Evolutionary conservation across 2,888 invertebrate species (phyloP).

Genomic region (Drosophila sordidapex): DNA sequence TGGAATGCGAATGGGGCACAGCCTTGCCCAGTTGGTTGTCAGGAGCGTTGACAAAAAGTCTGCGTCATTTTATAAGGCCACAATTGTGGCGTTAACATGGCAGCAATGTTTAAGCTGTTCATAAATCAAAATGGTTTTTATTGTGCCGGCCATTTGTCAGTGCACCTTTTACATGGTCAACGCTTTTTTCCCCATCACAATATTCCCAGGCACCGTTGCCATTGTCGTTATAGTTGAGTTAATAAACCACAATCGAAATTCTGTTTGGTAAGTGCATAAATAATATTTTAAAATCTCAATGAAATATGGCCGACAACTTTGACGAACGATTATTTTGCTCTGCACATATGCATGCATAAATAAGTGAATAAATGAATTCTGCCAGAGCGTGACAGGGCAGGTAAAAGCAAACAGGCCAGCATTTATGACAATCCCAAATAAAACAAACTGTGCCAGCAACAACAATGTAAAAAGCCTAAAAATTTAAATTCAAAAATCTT

Average conservation of each 20-base stretch:
- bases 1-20: neutral
- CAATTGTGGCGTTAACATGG: constrained; percentile 67
- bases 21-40: constrained; percentile 41
- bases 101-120: constrained; percentile 56
- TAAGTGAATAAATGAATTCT: constrained; percentile 70
- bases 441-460: constrained; percentile 10
- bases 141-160: constrained; percentile 63
- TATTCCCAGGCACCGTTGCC: constrained; percentile 32
- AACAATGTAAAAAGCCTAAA: constrained; percentile 35
- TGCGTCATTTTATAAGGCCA: constrained; percentile 53
- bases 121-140: constrained; percentile 71
- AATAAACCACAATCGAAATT: constrained; percentile 73
- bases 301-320: constrained; percentile 69
- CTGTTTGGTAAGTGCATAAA: constrained; percentile 62
- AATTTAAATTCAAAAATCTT: constrained; percentile 59
- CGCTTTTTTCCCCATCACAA: constrained; percentile 36
- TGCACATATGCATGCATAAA: constrained; percentile 28
- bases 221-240: constrained; percentile 48
- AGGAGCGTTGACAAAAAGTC: constrained; percentile 54
- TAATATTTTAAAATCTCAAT: constrained; percentile 72
- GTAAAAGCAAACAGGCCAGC: constrained; percentile 32
- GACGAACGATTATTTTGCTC: constrained; percentile 48
- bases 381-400: constrained; percentile 9
- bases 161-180: constrained; percentile 59
- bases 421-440: constrained; percentile 29